Conservation (phyloP, 2,888 invertebrate species). For the Deilephila elpenor region DNA sequence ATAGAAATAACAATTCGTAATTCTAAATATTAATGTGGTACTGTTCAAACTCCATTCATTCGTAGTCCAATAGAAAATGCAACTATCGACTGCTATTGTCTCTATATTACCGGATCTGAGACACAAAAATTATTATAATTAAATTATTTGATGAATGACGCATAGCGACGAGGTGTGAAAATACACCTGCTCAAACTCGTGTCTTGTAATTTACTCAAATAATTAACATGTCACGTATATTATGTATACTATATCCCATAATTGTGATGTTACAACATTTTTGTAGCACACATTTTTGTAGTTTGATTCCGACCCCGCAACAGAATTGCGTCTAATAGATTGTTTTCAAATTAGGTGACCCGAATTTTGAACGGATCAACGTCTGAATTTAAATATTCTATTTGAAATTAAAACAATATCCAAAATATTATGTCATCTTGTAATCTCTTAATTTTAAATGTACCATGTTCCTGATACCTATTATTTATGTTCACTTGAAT, state of each 20-base stretch:
- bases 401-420: too few relatives aligned
- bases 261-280: background rate
- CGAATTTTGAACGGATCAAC: too few relatives aligned
- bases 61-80: background rate
- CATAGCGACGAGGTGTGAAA: background rate
- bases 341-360: too few relatives aligned
- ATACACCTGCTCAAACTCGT: conserved; percentile 12
- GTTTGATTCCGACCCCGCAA: too few relatives aligned
- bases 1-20: background rate
- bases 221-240: background rate
- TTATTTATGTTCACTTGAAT: background rate
- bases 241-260: background rate
- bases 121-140: background rate
- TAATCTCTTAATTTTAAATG: too few relatives aligned
- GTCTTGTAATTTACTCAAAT: background rate
- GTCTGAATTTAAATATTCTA: too few relatives aligned
- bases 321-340: too few relatives aligned
- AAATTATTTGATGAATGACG: background rate
- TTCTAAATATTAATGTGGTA: background rate
- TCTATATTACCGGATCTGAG: background rate
- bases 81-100: background rate
- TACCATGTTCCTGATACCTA: too few relatives aligned
- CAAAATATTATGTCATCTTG: too few relatives aligned
- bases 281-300: background rate
- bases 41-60: too few relatives aligned